phyloP scores from a whole-genome alignment of 2,888 invertebrate species.

The Hirtodrosophila trivittata region DNA sequence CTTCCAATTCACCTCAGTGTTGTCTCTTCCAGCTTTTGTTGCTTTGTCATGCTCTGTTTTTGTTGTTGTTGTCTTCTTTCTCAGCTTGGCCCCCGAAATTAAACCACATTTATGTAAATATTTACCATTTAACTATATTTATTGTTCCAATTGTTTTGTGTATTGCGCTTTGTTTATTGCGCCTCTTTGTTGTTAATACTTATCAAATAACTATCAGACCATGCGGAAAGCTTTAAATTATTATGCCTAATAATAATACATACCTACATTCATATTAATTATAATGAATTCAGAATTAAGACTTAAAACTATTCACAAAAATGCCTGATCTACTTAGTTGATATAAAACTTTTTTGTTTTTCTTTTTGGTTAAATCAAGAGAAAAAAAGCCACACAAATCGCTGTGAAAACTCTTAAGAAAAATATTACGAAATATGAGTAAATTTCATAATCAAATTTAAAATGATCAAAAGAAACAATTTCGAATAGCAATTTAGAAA shows the following conservation, averaged over 20 bases:
- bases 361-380: conserved; percentile 10
- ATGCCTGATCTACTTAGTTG: conserved; percentile 55
- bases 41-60: conserved; percentile 22
- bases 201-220: conserved; percentile 19
- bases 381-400: conserved; percentile 65
- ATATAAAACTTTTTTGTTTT: conserved; percentile 30
- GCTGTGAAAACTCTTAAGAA: conserved; percentile 70
- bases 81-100: conserved; percentile 3
- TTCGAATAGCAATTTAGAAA: conserved; percentile 19
- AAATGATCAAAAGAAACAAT: conserved; percentile 24
- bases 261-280: background rate
- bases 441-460: conserved; percentile 36
- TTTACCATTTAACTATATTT: conserved; percentile 4
- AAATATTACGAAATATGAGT: conserved; percentile 12
- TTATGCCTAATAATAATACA: conserved; percentile 33
- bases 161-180: conserved; percentile 9
- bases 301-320: conserved; percentile 39
- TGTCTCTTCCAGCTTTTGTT: no score
- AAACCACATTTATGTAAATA: conserved; percentile 40
- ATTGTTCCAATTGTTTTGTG: conserved; percentile 18
- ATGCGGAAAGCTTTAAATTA: conserved; percentile 51
- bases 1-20: conserved; percentile 25
- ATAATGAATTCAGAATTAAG: conserved; percentile 52
- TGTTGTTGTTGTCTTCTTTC: conserved; percentile 21
- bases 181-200: conserved; percentile 6